These are phyloP conservation scores for Dryas iulia DNA, from an alignment of 1,140 invertebrate genomes.

Conservation along the genomic window DNA sequence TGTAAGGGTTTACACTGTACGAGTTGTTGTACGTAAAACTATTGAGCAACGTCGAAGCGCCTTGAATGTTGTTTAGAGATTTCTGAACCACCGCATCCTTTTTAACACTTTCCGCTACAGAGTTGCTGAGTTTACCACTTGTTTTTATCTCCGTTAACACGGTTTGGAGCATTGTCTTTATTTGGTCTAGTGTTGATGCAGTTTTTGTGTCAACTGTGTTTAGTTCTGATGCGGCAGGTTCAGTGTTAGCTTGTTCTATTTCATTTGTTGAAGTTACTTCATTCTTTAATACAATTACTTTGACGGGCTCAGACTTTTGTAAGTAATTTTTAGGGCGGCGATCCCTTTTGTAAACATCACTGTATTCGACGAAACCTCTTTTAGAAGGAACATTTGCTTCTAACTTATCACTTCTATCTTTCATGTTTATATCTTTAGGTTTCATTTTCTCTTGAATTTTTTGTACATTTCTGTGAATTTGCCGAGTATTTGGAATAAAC, in stretches of 20 bases:
- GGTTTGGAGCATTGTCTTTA: slow-evolving; percentile 62
- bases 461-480: slow-evolving; percentile 2
- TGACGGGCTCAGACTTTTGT: slow-evolving; percentile 21
- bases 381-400: slow-evolving; percentile 26
- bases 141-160: slow-evolving; percentile 65
- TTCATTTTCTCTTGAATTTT: not conserved
- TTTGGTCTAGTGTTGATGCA: slow-evolving; percentile 58
- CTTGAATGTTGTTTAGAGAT: slow-evolving; percentile 46
- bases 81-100: slow-evolving; percentile 65
- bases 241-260: slow-evolving; percentile 27
- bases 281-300: slow-evolving; percentile 37
- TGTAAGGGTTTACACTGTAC: slow-evolving; percentile 45
- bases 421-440: slow-evolving; percentile 7
- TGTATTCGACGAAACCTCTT: slow-evolving; percentile 46
- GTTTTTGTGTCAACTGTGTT: slow-evolving; percentile 44
- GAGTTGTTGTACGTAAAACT: slow-evolving; percentile 56
- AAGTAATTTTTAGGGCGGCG: not conserved
- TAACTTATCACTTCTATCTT: not conserved
- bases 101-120: slow-evolving; percentile 34
- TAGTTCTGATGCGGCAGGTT: slow-evolving; percentile 31
- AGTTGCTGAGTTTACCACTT: slow-evolving; percentile 33
- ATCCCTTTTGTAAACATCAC: slow-evolving; percentile 43
- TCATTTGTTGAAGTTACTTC: slow-evolving; percentile 20
- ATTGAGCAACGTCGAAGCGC: slow-evolving; percentile 45
- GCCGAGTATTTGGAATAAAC: slow-evolving; percentile 10